Conservation (phyloP, 2,888 invertebrate genomes). For the Lobophora halterata region DNA sequence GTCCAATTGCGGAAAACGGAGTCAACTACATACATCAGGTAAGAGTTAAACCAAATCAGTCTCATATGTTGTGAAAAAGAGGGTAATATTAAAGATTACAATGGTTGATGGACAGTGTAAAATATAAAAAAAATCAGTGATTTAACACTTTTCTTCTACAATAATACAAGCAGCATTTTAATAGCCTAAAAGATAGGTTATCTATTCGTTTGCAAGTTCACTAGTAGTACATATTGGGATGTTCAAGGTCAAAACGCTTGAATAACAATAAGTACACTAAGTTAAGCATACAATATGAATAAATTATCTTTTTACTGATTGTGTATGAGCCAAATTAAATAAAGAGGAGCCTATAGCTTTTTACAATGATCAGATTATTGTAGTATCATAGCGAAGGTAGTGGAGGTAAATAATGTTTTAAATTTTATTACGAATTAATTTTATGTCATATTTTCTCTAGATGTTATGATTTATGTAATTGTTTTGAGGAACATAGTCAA, state of each 20-base stretch:
- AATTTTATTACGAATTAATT: background rate
- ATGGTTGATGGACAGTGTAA: background rate
- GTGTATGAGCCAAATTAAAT: background rate
- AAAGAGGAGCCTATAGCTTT: no score
- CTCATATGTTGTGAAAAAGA: no score
- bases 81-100: no score
- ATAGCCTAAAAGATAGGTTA: conserved; percentile 8
- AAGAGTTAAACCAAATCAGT: no score
- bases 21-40: no score
- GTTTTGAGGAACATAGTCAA: no score
- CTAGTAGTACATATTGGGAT: conserved; percentile 14
- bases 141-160: no score
- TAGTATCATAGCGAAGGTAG: no score
- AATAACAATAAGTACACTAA: conserved; percentile 31
- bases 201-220: conserved; percentile 6
- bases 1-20: no score
- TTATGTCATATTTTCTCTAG: no score
- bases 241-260: conserved; percentile 21
- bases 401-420: background rate
- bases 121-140: background rate
- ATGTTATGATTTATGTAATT: no score
- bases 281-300: conserved; percentile 32
- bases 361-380: no score
- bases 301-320: conserved; percentile 24
- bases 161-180: background rate